Percentiles rank a stretch among this genome's conserved stretches.
Conservation (phyloP, 2,888 invertebrate genomes). For the Noctuana brunneofusca region DNA sequence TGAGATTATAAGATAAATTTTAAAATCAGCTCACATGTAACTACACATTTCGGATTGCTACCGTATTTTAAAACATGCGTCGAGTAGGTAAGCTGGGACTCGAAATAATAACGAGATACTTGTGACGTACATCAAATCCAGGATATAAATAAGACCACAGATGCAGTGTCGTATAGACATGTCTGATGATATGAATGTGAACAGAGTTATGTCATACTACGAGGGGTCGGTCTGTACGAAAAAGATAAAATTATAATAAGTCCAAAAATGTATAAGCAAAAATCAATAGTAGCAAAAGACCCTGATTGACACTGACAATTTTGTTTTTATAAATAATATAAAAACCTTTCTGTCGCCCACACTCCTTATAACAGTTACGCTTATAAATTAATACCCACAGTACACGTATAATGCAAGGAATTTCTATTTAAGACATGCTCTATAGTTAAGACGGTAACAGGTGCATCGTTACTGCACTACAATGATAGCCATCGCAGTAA, state of each 20-base stretch:
- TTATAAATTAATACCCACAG: no score
- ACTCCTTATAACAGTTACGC: no score
- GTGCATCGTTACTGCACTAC: constrained; percentile 57
- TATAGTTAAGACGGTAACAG: constrained; percentile 59
- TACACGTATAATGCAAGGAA: background rate
- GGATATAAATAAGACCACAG: constrained; percentile 58
- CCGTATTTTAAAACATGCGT: constrained; percentile 25
- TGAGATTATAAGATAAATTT: background rate
- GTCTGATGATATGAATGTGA: background rate
- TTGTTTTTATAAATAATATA: no score
- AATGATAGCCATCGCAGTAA: constrained; percentile 52
- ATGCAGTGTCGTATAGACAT: background rate
- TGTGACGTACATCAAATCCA: constrained; percentile 48
- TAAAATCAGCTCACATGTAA: background rate
- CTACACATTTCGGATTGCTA: constrained; percentile 4
- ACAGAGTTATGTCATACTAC: no score
- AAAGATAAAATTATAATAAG: no score
- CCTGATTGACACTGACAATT: no score
- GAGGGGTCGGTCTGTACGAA: no score
- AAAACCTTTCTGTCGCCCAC: no score
- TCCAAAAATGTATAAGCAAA: no score
- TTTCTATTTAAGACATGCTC: constrained; percentile 6
- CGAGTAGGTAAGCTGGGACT: constrained; percentile 35
- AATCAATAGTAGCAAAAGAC: no score
- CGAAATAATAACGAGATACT: constrained; percentile 47